These are phyloP conservation scores for Setophaga kirtlandii DNA, from an alignment of 2,113 vertebrate species.

Conservation along the genomic window DNA sequence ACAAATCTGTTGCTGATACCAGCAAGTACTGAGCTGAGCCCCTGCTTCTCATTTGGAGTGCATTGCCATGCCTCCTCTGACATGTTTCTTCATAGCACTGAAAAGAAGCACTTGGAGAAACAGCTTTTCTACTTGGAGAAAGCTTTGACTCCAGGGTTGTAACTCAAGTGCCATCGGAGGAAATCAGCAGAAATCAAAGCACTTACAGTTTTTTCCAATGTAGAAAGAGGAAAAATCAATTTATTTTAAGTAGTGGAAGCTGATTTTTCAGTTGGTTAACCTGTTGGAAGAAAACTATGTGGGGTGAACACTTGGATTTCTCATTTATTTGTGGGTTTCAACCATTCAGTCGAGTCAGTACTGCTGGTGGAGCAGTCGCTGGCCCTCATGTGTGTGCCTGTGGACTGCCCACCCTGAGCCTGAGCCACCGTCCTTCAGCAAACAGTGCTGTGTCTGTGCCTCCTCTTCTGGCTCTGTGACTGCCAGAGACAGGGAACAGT, in stretches of 20 bases:
- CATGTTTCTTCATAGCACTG: conserved; percentile 57
- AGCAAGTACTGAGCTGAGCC: conserved; percentile 28
- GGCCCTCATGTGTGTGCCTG: background rate
- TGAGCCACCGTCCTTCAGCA: background rate
- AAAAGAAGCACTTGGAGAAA: conserved; percentile 59
- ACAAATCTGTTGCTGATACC: conserved; percentile 70
- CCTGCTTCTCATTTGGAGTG: background rate
- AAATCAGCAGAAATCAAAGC: conserved; percentile 4
- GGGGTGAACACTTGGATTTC: background rate
- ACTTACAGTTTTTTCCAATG: background rate
- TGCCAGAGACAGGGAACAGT: background rate
- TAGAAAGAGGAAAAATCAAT: conserved; percentile 6
- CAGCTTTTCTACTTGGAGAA: conserved; percentile 25
- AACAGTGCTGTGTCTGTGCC: background rate
- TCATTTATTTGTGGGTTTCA: conserved; percentile 23
- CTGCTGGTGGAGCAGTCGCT: background rate
- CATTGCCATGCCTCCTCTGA: conserved; percentile 54
- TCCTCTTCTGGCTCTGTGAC: background rate
- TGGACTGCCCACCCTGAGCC: background rate
- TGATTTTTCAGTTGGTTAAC: background rate
- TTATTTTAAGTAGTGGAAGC: background rate
- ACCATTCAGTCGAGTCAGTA: background rate
- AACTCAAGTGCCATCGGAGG: conserved; percentile 4
- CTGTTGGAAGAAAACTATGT: background rate
- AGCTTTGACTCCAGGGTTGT: conserved; percentile 25